phyloP scores from a whole-genome alignment of 2,888 invertebrate species.

The Megalurothrips usitatus region DNA sequence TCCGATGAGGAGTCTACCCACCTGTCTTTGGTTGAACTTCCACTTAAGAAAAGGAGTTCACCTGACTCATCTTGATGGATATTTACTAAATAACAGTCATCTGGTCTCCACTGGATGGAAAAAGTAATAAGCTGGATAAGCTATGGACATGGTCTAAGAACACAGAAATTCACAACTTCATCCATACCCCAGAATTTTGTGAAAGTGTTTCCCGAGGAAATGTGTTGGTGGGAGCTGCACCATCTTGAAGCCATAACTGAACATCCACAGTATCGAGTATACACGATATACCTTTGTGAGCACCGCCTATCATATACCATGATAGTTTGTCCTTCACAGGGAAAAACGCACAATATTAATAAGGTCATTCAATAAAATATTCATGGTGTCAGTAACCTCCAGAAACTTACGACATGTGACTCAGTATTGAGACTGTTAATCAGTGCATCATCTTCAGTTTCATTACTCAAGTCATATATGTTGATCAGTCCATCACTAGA shows the following conservation, averaged over 20 bases:
- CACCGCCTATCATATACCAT: constrained; percentile 48
- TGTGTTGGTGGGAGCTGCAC: constrained; percentile 55
- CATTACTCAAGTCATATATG: constrained; percentile 69
- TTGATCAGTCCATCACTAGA: constrained; percentile 83
- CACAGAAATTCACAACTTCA: not conserved
- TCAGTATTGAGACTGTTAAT: constrained; percentile 71
- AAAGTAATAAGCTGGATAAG: constrained; percentile 30
- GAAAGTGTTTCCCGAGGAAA: constrained; percentile 51
- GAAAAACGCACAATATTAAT: constrained; percentile 9
- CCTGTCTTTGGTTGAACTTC: not conserved
- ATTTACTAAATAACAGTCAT: constrained; percentile 62
- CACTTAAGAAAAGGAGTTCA: not conserved
- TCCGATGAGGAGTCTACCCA: constrained; percentile 27
- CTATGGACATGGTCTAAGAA: constrained; percentile 14
- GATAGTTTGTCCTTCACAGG: constrained; percentile 48
- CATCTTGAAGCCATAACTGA: constrained; percentile 62
- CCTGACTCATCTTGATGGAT: constrained; percentile 48
- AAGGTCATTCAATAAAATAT: not conserved
- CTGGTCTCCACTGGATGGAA: constrained; percentile 40
- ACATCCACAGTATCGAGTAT: constrained; percentile 68
- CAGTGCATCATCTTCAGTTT: constrained; percentile 75
- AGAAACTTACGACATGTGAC: constrained; percentile 59
- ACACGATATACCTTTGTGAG: constrained; percentile 52
- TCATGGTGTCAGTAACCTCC: not conserved
- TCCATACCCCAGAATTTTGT: constrained; percentile 44